Evolutionary conservation across 1,140 invertebrate genomes (phyloP).

Genomic region (Apis cerana): DNA sequence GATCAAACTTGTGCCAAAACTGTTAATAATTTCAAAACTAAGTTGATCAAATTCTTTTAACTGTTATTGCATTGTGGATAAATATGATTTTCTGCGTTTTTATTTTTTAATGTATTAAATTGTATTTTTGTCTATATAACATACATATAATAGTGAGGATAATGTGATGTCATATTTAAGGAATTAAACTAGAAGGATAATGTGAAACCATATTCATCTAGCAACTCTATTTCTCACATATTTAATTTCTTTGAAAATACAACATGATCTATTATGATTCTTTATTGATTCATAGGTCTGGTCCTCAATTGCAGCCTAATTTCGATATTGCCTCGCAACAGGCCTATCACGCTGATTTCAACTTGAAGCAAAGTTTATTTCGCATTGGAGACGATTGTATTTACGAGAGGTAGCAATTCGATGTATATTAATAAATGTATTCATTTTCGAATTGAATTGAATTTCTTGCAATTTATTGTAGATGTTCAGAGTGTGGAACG

Average conservation of each 20-base stretch:
- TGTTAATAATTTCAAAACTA: no score
- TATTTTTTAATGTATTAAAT: no score
- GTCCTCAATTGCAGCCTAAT: slow-evolving; percentile 65
- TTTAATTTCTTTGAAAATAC: slow-evolving; percentile 51
- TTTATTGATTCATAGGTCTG: slow-evolving; percentile 51
- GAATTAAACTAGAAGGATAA: no score
- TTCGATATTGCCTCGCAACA: slow-evolving; percentile 75
- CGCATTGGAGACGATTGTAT: slow-evolving; percentile 88
- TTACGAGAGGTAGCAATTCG: slow-evolving; percentile 81
- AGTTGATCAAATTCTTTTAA: no score
- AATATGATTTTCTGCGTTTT: no score
- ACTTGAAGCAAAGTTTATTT: slow-evolving; percentile 84
- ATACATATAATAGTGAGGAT: no score
- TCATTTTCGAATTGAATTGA: not conserved
- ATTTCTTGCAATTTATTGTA: slow-evolving; percentile 55
- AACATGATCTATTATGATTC: not conserved
- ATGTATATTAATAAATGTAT: not conserved
- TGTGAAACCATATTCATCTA: no score
- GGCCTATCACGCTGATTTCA: slow-evolving; percentile 80
- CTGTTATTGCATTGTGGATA: no score
- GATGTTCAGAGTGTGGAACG: slow-evolving; percentile 91
- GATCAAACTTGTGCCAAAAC: no score
- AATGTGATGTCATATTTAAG: no score
- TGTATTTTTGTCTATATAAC: no score
- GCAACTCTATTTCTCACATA: not conserved